Percentiles rank a stretch among this genome's conserved stretches.
phyloP scores from a whole-genome alignment of 2,113 vertebrate species.

The Candoia aspera region DNA sequence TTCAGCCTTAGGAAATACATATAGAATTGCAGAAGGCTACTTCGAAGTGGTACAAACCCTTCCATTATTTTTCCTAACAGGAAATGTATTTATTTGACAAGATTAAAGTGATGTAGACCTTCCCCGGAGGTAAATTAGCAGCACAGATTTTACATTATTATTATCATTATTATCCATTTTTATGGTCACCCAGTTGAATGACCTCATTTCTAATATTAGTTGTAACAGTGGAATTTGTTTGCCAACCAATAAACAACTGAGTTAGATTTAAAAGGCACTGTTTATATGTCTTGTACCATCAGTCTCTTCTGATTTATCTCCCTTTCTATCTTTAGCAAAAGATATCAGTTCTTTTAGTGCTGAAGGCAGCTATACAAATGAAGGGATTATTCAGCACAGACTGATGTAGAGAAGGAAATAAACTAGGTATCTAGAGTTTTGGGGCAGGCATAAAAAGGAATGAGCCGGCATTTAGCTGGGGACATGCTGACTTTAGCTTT shows the following conservation, averaged over 20 bases:
- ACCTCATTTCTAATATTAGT: too few species aligned
- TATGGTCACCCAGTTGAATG: too few species aligned
- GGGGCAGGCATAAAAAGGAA: not conserved
- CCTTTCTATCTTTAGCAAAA: conserved; percentile 50
- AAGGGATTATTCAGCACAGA: conserved; percentile 67
- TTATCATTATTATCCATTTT: too few species aligned
- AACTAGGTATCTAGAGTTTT: not conserved
- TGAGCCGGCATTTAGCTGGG: not conserved
- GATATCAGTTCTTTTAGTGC: conserved; percentile 49
- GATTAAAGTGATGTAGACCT: too few species aligned
- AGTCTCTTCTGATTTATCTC: conserved; percentile 64
- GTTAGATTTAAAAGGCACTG: conserved; percentile 83
- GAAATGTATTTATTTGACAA: too few species aligned
- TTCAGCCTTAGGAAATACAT: too few species aligned
- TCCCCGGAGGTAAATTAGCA: too few species aligned
- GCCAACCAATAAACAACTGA: conserved; percentile 96
- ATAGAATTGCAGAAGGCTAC: too few species aligned
- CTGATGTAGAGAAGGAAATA: conserved; percentile 37
- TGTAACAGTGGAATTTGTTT: conserved; percentile 97
- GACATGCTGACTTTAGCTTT: not conserved
- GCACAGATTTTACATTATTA: too few species aligned
- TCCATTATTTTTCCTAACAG: too few species aligned
- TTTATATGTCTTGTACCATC: conserved; percentile 76
- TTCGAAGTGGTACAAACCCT: too few species aligned
- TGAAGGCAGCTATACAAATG: conserved; percentile 57